Conservation (phyloP, 1,140 invertebrate species). For the Tetramorium parvispinum region DNA sequence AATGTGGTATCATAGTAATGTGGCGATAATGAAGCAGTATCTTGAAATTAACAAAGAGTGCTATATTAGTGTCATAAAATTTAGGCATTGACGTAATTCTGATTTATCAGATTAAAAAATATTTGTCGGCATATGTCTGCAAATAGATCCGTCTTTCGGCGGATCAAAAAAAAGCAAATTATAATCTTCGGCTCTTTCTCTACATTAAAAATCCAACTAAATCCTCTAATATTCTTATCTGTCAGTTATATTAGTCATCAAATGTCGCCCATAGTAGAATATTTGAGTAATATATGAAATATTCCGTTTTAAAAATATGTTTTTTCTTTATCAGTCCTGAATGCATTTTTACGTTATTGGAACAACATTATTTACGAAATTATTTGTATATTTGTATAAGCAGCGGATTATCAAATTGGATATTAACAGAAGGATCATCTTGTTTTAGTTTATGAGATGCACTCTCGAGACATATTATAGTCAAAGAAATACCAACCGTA, state of each 20-base stretch:
- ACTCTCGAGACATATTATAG: neutral
- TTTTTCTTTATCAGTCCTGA: neutral
- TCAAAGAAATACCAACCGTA: conserved; percentile 14
- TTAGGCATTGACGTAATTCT: neutral
- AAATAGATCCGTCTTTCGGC: neutral
- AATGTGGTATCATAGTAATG: neutral
- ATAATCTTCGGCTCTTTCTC: neutral
- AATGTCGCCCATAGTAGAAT: neutral
- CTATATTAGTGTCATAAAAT: conserved; percentile 31
- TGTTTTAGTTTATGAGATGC: conserved; percentile 10
- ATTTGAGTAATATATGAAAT: neutral
- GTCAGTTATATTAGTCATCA: neutral
- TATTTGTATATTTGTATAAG: neutral
- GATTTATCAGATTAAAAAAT: neutral
- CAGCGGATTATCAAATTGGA: neutral
- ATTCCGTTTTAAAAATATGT: neutral
- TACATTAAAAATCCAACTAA: neutral
- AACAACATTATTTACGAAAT: neutral
- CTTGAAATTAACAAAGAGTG: neutral
- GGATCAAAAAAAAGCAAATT: neutral
- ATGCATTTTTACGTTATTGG: neutral
- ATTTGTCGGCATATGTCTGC: neutral
- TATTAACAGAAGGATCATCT: conserved; percentile 20
- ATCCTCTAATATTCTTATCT: neutral
- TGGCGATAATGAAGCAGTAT: neutral